Conservation (phyloP, 1,140 invertebrate genomes). For the Yoshiicerus persimilis region DNA sequence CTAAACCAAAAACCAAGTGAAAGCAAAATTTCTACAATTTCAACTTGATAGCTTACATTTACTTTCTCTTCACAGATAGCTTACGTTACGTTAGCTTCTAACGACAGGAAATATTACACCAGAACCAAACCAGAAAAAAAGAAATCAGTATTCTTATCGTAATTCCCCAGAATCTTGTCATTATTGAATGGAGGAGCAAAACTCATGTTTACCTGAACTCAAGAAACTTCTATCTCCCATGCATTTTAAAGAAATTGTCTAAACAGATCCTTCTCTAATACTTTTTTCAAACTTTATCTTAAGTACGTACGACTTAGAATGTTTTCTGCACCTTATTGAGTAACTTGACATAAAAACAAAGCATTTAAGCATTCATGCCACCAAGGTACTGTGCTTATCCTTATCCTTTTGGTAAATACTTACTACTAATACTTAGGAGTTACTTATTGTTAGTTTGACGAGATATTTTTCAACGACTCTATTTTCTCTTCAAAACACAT, state of each 20-base stretch:
- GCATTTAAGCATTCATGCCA: no score
- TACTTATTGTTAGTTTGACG: background rate
- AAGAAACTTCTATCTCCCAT: background rate
- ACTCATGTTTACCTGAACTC: background rate
- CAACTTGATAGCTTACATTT: background rate
- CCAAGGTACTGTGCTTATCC: no score
- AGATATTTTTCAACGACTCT: no score
- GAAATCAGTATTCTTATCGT: background rate
- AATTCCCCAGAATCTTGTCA: background rate
- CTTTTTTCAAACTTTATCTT: background rate
- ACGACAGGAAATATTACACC: background rate
- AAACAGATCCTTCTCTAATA: background rate
- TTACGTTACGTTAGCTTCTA: background rate
- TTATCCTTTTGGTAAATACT: no score
- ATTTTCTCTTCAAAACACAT: background rate
- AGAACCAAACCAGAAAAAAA: background rate
- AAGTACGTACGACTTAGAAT: no score
- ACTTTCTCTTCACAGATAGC: background rate
- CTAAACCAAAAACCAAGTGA: background rate
- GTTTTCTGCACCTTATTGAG: no score
- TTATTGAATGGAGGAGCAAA: background rate
- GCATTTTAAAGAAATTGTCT: background rate
- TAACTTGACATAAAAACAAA: no score
- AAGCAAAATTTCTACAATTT: background rate
- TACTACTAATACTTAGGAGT: no score